These are phyloP conservation scores for Epizoanthus fatuus DNA, from an alignment of 92 coral and sea anemone genomes.

Conservation along the genomic window DNA sequence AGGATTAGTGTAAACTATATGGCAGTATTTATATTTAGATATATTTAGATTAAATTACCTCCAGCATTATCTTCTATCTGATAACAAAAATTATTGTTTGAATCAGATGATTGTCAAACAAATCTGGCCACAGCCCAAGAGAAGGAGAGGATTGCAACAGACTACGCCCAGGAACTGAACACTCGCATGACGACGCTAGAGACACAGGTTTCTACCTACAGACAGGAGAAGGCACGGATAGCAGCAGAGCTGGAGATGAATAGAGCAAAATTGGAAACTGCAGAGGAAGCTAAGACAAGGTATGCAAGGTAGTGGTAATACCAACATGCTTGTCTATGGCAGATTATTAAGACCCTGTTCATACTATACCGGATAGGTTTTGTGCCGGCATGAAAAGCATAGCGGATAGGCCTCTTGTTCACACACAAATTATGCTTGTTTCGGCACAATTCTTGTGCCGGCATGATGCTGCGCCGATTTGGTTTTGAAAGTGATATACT, in stretches of 20 bases:
- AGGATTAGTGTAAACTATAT: too few relatives aligned
- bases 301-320: neutral
- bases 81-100: neutral
- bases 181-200: slow-evolving; percentile 90
- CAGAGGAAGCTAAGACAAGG: slow-evolving; percentile 92
- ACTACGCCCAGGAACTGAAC: slow-evolving; percentile 78
- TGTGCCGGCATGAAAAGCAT: too few relatives aligned
- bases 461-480: too few relatives aligned
- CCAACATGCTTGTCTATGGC: too few relatives aligned
- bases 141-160: slow-evolving; percentile 93
- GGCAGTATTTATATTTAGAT: too few relatives aligned
- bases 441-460: too few relatives aligned
- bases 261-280: slow-evolving; percentile 77
- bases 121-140: slow-evolving; percentile 90
- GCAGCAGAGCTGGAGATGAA: slow-evolving; percentile 96
- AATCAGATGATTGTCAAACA: slow-evolving; percentile 86
- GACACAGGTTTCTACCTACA: slow-evolving; percentile 89
- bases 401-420: too few relatives aligned
- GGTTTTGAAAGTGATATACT: too few relatives aligned
- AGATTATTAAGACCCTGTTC: too few relatives aligned
- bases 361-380: too few relatives aligned
- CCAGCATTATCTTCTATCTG: neutral
- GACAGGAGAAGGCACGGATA: slow-evolving; percentile 93
- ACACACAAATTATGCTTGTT: too few relatives aligned
- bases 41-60: neutral